Evolutionary conservation across 2,797 vertebrate genomes (phyloP), one percentile per base, ranked within the genome.

Genomic region (Botia kubotai): DNA sequence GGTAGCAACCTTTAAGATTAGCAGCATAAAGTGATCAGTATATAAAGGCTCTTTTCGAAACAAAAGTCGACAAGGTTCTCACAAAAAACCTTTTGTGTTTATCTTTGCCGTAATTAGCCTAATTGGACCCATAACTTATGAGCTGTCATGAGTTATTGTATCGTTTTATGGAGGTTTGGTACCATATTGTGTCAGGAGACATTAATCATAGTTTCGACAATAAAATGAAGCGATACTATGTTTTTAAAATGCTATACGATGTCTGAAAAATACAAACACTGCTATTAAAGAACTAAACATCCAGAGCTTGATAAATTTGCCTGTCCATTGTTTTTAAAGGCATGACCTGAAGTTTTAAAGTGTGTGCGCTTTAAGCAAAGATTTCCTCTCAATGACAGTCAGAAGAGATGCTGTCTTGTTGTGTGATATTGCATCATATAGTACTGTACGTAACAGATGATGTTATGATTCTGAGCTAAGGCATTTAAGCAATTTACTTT

Each of bases 151-250:
- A 14, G 33, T 19, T 26, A 46, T 65, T 71, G 33, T 66, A 57
- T 80, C 12, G 13, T 55, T 43, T 36, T 50, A 63, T 66, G 48
- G 58, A 70, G 69, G 58, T 72, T 65, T 55, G 39, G 36, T 65
- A 19, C 11, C 8, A n/a, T 48, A 14, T 67, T 55, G 23, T 67
- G 60, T 73, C 16, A 19, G 62, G 3, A 14, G 21, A 57, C 50
- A 73, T 80, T 79, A 79, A 79, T 79, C 68, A 63, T 8, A 50
- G n/a, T 46, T 79, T 63, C 72, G 68, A 71, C 68, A 72, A 33
- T 60, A n/a, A 63, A 71, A 19, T 79, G 21, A 60, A 70, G 55
- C 29, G 43, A 78, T 50, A 48, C 21, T 17, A 62, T 52, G 76
- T 67, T 50, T 63, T 71, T 13, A 53, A 52, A 72, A 60, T 69